Evolutionary conservation across 2,888 invertebrate genomes (phyloP).

Genomic region (Drosophila limbata): DNA sequence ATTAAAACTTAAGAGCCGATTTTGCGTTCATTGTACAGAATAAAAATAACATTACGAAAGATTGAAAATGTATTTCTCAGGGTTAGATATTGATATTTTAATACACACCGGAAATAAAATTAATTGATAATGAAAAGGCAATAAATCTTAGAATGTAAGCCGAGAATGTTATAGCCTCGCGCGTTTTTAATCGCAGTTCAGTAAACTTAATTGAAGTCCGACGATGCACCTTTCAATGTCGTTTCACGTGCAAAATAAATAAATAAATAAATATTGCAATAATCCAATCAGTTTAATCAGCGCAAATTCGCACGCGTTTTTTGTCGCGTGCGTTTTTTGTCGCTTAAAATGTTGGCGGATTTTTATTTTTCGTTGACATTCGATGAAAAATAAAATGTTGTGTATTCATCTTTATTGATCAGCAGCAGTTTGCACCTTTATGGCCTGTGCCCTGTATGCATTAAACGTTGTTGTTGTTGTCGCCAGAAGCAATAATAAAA

Average conservation of each 20-base stretch:
- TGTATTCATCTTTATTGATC: conserved; percentile 25
- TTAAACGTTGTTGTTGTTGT: conserved; percentile 33
- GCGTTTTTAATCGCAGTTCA: conserved; percentile 47
- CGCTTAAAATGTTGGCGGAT: not conserved
- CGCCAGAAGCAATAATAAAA: conserved; percentile 34
- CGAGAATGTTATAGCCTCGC: conserved; percentile 7
- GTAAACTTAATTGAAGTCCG: conserved; percentile 32
- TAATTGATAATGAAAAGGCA: not conserved
- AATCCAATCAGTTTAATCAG: conserved; percentile 21
- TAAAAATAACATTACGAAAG: not conserved
- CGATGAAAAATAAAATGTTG: conserved; percentile 21
- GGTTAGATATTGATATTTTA: not conserved
- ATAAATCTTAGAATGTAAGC: conserved; percentile 2
- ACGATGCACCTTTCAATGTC: conserved; percentile 42
- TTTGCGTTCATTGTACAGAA: not conserved
- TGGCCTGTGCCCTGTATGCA: conserved; percentile 34
- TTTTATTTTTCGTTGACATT: conserved; percentile 2
- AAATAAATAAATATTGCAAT: conserved; percentile 11
- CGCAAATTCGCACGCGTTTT: not conserved
- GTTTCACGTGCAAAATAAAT: conserved; percentile 9
- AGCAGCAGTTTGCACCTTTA: conserved; percentile 42
- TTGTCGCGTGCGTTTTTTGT: not conserved
- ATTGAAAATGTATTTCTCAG: not conserved
- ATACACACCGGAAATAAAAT: too few relatives aligned
- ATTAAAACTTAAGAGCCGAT: not conserved